phyloP scores from a whole-genome alignment of 2,797 vertebrate genomes.

The Hydrocynus forskahlii region DNA sequence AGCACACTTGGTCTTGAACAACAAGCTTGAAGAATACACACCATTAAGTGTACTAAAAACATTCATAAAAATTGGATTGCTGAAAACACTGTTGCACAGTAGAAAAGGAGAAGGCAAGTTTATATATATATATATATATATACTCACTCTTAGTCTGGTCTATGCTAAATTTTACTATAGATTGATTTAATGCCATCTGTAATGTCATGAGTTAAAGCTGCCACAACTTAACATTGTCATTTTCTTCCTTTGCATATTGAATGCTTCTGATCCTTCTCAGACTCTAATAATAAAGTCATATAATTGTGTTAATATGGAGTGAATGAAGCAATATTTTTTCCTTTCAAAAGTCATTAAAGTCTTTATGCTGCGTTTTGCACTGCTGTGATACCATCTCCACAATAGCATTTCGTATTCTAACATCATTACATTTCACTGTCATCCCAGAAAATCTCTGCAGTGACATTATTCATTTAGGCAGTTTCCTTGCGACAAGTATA shows the following conservation, averaged over 20 bases:
- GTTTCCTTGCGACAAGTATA: slow-evolving; percentile 43
- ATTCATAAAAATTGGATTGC: too few relatives aligned
- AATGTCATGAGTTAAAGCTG: neutral
- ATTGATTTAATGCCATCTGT: neutral
- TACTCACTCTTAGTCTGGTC: too few relatives aligned
- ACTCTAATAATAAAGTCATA: neutral
- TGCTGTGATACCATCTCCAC: neutral
- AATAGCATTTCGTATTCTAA: neutral
- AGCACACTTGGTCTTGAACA: too few relatives aligned
- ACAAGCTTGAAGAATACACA: too few relatives aligned
- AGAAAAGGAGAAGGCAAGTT: too few relatives aligned
- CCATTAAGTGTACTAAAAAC: too few relatives aligned
- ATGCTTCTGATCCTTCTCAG: neutral
- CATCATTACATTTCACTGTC: neutral
- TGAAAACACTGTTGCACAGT: too few relatives aligned
- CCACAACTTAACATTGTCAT: neutral
- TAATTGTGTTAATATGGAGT: neutral
- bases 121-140: too few relatives aligned
- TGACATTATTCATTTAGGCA: slow-evolving; percentile 20
- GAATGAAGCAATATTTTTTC: neutral
- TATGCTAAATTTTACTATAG: neutral
- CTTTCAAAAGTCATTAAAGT: neutral
- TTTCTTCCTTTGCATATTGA: neutral
- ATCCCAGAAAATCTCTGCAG: slow-evolving; percentile 13
- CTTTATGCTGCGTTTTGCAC: neutral